Conservation (phyloP, 2,797 vertebrate genomes). For the Sebastes matsubarae region DNA sequence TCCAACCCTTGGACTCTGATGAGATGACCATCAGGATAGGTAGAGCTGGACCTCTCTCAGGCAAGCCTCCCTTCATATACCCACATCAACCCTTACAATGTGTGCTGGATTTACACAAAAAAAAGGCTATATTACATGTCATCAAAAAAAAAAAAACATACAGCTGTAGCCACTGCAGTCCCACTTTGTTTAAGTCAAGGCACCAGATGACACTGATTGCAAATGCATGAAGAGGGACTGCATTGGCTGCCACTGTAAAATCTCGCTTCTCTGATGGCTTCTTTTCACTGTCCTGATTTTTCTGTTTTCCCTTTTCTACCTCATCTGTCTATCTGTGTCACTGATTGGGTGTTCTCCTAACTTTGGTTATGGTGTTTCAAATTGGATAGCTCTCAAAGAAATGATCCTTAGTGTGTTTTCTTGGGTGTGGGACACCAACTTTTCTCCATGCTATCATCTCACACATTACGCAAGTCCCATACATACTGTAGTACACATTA, state of each 20-base stretch:
- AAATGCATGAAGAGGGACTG: background rate
- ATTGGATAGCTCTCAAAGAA: background rate
- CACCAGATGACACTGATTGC: background rate
- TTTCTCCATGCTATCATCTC: background rate
- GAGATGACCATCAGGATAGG: conserved; percentile 96
- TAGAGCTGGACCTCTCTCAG: conserved; percentile 90
- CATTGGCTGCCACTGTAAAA: background rate
- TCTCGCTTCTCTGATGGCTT: conserved; percentile 75
- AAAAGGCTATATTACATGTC: background rate
- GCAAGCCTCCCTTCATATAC: conserved; percentile 93
- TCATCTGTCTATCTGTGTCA: background rate
- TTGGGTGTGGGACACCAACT: background rate
- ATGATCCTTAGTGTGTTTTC: background rate
- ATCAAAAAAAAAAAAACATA: background rate
- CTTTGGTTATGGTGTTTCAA: conserved; percentile 4
- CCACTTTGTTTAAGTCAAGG: background rate
- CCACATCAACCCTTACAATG: conserved; percentile 52
- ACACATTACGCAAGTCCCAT: background rate
- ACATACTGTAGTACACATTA: background rate
- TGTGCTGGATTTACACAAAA: background rate
- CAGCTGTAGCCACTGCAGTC: background rate
- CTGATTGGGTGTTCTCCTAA: background rate
- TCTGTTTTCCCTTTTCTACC: background rate
- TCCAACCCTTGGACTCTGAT: conserved; percentile 56
- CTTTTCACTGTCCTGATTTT: background rate